A percentile compares a stretch with the other conserved stretches of the same genome.
phyloP scores from a whole-genome alignment of 1,140 invertebrate species.

The Helicoverpa armigera region DNA sequence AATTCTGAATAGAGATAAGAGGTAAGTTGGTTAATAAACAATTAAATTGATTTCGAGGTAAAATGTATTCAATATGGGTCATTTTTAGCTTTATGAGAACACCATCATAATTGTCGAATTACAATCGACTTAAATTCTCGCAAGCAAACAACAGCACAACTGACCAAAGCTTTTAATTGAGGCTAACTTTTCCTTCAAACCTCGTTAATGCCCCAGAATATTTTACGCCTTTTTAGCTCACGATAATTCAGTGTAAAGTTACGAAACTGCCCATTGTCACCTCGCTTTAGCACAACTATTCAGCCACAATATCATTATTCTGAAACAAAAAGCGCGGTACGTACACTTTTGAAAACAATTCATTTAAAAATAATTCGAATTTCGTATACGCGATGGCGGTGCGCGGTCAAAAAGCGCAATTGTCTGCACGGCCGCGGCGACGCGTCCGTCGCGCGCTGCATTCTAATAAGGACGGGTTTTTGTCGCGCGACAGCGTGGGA shows the following conservation, averaged over 20 bases:
- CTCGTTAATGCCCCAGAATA: background rate
- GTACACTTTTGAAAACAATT: constrained; percentile 48
- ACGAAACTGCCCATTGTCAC: constrained; percentile 30
- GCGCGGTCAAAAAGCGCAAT: constrained; percentile 61
- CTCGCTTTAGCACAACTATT: constrained; percentile 24
- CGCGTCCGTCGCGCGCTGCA: constrained; percentile 64
- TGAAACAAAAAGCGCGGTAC: constrained; percentile 33
- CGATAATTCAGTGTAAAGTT: background rate
- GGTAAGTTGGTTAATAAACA: no score
- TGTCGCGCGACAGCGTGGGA: constrained; percentile 75
- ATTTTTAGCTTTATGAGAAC: no score
- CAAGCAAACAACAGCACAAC: no score
- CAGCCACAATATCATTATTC: constrained; percentile 30
- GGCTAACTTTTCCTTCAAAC: background rate
- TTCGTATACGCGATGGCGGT: constrained; percentile 41
- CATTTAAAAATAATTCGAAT: constrained; percentile 52
- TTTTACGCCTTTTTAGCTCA: background rate
- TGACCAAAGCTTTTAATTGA: background rate
- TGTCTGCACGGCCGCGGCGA: constrained; percentile 51
- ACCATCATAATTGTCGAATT: no score
- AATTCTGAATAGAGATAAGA: no score
- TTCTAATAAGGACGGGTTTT: constrained; percentile 74
- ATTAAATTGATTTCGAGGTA: no score
- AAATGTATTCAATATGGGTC: no score
- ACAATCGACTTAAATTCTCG: no score